phyloP scores from a whole-genome alignment of 1,140 invertebrate species.

The Neodiprion fabricii region DNA sequence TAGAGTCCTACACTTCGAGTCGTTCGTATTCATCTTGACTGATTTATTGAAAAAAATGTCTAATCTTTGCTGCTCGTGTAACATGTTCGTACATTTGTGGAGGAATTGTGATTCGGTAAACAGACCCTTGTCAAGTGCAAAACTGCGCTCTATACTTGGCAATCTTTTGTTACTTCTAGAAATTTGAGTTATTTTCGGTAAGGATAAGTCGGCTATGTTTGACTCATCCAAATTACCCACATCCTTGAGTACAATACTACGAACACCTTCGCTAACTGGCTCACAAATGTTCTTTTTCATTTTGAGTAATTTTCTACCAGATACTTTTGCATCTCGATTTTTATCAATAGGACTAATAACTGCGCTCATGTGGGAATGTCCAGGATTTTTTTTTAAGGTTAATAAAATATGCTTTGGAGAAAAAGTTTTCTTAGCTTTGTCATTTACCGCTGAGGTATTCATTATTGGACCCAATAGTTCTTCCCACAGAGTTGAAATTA shows the following conservation, averaged over 20 bases:
- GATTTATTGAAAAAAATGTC: too few species aligned
- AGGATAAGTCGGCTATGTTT: too few species aligned
- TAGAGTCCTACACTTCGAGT: too few species aligned
- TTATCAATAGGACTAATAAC: not conserved
- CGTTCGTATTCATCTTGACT: too few species aligned
- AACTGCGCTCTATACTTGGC: not conserved
- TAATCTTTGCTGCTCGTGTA: too few species aligned
- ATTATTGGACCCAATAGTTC: not conserved
- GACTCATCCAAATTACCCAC: too few species aligned
- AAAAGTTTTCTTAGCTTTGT: too few species aligned
- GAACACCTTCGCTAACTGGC: not conserved
- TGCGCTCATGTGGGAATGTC: not conserved
- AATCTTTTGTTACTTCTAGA: not conserved
- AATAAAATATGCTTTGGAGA: not conserved
- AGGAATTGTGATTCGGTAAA: too few species aligned
- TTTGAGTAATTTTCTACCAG: not conserved
- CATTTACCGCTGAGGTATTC: not conserved
- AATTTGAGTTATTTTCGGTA: too few species aligned
- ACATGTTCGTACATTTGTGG: too few species aligned
- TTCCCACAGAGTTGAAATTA: too few species aligned
- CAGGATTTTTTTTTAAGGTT: not conserved
- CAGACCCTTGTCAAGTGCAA: not conserved
- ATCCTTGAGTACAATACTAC: too few species aligned
- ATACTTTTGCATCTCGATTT: not conserved
- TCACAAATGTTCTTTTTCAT: not conserved